Evolutionary conservation across 2,797 vertebrate species (phyloP).

Genomic region (Manis javanica): DNA sequence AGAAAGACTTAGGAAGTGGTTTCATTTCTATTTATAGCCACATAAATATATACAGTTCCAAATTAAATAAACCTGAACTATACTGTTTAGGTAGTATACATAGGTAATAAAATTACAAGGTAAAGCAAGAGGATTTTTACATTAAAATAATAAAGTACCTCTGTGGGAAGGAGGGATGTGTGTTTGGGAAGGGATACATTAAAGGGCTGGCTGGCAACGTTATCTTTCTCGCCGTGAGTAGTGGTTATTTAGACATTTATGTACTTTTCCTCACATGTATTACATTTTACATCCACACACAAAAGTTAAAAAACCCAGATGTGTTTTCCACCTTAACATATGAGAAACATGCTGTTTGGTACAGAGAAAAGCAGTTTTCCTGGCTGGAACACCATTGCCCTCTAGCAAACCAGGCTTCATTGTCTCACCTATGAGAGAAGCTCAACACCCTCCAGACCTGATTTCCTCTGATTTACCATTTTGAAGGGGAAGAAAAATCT

Average conservation of each 20-base stretch:
- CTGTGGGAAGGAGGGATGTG: background rate
- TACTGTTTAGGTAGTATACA: background rate
- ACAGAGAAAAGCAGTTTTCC: background rate
- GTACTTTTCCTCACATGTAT: background rate
- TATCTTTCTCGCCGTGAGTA: background rate
- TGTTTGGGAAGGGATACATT: background rate
- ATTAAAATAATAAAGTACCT: background rate
- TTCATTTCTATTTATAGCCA: background rate
- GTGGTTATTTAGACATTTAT: rapidly evolving
- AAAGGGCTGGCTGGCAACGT: background rate
- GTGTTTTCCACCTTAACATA: background rate
- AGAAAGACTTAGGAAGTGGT: background rate
- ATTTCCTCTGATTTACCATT: constrained; percentile 61
- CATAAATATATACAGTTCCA: background rate
- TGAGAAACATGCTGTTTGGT: background rate
- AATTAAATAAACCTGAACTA: background rate
- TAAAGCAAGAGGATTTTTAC: background rate
- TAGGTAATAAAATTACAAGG: background rate
- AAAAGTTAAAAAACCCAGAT: background rate
- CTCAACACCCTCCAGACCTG: background rate
- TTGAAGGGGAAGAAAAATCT: constrained; percentile 65
- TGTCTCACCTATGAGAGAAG: background rate
- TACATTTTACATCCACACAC: background rate
- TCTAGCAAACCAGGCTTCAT: background rate
- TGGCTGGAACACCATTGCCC: background rate